phyloP scores from a whole-genome alignment of 1,140 invertebrate species.

The Holotrichia oblita region DNA sequence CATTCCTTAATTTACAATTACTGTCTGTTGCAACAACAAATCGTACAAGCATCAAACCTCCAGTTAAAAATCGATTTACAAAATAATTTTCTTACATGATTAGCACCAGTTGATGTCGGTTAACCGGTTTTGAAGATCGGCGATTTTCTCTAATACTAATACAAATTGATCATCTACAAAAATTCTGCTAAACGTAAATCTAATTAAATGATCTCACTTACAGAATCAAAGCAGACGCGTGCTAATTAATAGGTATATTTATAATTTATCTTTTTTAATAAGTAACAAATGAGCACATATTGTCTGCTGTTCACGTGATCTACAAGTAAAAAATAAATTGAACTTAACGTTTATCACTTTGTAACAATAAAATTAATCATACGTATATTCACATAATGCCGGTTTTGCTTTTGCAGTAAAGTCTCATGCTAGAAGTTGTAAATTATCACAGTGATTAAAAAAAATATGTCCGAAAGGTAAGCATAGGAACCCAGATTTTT shows the following conservation, averaged over 20 bases:
- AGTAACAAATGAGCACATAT: conserved; percentile 23
- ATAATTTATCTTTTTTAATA: conserved; percentile 19
- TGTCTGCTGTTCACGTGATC: conserved; percentile 42
- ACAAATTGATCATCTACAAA: too few species aligned
- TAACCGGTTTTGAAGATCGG: too few species aligned
- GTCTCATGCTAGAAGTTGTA: neutral
- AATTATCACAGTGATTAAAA: conserved; percentile 35
- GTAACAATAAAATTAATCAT: conserved; percentile 55
- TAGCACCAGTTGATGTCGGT: too few species aligned
- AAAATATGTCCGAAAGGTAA: too few species aligned
- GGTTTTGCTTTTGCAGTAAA: conserved; percentile 32
- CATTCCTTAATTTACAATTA: too few species aligned
- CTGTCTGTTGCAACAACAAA: too few species aligned
- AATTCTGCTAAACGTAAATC: neutral
- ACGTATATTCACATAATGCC: conserved; percentile 38
- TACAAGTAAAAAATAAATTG: conserved; percentile 52
- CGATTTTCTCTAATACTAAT: too few species aligned
- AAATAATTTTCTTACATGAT: too few species aligned
- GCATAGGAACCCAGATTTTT: too few species aligned
- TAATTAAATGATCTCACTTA: conserved; percentile 55
- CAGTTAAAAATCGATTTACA: too few species aligned
- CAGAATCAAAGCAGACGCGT: conserved; percentile 51
- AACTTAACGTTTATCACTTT: conserved; percentile 56
- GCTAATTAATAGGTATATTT: neutral
- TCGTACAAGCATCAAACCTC: too few species aligned